Base-by-base conservation (phyloP, 2,888 invertebrate genomes). In the Drosophila putrida region DNA sequence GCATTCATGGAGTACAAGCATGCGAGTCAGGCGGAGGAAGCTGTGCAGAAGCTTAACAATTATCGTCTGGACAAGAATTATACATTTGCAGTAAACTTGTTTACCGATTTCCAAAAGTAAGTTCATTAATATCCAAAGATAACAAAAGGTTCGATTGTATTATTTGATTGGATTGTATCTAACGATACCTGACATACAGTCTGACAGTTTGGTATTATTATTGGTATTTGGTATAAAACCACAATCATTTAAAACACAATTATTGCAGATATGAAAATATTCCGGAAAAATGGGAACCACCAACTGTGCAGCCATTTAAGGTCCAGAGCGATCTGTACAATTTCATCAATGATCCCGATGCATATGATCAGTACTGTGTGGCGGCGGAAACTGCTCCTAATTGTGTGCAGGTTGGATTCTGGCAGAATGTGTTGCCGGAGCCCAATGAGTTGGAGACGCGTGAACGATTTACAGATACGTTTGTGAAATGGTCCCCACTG, bases 11-110 rank as follows among this genome's bases (percentile, higher is more conserved):
- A 99, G 92, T 99, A 97, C 91, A 95, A 95, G 75, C 96, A 96
- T 82, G 95, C 97, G 8, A 93, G 94, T 50, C 95, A 96, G 91
- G 99, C 99, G 20, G 94, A 96, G 58, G 97, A 98, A 90, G 98
- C 99, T 8, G 97, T 98, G 0, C 96, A 96, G 89, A 94, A 95
- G 41, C 95, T 97, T 51, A 97, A 99, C 93, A 97, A 97, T 90
- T 96, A 98, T 93, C 98, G 97, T 92, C 94, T 99, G 90, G 99
- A 99, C 93, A 99, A 98, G 92, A 95, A 96, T 82, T 99, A 99
- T 90, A 98, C 97, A 5, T 98, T 99, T 93, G 94, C 96, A 90
- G 97, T 98, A 47, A 99, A 98, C 93, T 93, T 98, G 58, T 98
- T 99, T 92, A 97, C 98, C 0, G 99, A 99, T 92, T 98, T 98